Evolutionary conservation across 2,797 vertebrate species (phyloP).

Genomic region (Phylloscopus collybita): DNA sequence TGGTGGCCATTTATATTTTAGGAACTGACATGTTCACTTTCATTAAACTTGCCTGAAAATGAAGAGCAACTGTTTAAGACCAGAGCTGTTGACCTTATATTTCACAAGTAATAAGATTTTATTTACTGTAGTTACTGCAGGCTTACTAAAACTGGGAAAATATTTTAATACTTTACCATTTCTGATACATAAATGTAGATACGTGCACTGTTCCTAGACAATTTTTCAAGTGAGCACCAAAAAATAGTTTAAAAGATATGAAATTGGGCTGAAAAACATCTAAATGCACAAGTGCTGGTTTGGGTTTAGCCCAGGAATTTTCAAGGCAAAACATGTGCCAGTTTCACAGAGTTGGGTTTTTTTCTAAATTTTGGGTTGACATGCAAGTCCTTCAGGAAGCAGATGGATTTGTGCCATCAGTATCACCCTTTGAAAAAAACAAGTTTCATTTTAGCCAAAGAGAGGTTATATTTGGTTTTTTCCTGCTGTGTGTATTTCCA

Average conservation of each 20-base stretch:
- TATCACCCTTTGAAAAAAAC: neutral
- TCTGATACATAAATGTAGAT: neutral
- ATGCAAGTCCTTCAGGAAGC: neutral
- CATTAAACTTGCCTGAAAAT: conserved; percentile 66
- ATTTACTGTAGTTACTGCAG: neutral
- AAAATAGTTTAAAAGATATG: neutral
- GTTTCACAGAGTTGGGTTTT: neutral
- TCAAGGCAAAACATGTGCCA: neutral
- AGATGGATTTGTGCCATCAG: neutral
- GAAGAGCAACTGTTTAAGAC: conserved; percentile 46
- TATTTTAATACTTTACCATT: neutral
- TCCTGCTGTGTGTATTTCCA: neutral
- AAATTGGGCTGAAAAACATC: neutral
- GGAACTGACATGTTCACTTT: conserved; percentile 55
- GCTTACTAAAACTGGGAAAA: neutral
- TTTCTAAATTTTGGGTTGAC: neutral
- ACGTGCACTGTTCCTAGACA: neutral
- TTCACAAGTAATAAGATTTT: conserved; percentile 39
- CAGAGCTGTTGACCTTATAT: conserved; percentile 24
- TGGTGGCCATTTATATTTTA: conserved; percentile 58
- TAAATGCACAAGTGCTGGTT: neutral
- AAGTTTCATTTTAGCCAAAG: neutral
- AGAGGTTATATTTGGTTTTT: neutral
- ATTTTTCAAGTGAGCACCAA: neutral
- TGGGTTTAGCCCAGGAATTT: neutral